These are phyloP conservation scores for Trachythela sp. DNA, from an alignment of 64 coral and sea anemone species.

Conservation along the genomic window DNA sequence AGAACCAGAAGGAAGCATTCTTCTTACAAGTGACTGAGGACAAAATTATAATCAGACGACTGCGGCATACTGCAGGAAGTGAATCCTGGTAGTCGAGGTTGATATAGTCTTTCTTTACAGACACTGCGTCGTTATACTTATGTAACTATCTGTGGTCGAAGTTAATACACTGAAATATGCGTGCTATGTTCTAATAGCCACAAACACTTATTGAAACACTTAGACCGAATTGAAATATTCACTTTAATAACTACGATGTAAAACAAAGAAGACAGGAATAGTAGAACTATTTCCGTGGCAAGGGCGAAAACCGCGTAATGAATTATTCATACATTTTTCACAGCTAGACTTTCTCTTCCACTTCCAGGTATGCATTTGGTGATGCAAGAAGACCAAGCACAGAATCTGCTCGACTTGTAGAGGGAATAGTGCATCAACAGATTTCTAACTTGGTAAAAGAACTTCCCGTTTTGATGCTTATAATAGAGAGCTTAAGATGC, in stretches of 20 bases:
- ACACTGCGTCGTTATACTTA: not conserved
- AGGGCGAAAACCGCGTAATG: not conserved
- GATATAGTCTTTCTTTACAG: not conserved
- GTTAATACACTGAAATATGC: not conserved
- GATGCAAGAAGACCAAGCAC: slow-evolving; percentile 77
- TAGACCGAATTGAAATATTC: not conserved
- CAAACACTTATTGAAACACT: not conserved
- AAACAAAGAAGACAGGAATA: not conserved
- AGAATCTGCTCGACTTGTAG: slow-evolving; percentile 78
- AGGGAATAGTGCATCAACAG: slow-evolving; percentile 93
- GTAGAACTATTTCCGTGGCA: not conserved
- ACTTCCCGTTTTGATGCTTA: not conserved
- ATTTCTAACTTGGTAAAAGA: slow-evolving; percentile 79
- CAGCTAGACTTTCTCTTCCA: no score
- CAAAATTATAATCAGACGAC: no score
- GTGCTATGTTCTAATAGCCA: not conserved
- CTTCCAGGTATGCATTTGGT: slow-evolving; percentile 95
- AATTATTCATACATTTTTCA: not conserved
- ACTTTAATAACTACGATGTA: not conserved
- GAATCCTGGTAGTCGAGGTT: not conserved
- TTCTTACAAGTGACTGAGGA: no score
- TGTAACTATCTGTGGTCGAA: not conserved
- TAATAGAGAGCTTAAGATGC: no score
- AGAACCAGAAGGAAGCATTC: no score
- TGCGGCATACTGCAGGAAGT: no score